Conservation (phyloP, 1,140 invertebrate genomes). For the Drosophila navojoa region DNA sequence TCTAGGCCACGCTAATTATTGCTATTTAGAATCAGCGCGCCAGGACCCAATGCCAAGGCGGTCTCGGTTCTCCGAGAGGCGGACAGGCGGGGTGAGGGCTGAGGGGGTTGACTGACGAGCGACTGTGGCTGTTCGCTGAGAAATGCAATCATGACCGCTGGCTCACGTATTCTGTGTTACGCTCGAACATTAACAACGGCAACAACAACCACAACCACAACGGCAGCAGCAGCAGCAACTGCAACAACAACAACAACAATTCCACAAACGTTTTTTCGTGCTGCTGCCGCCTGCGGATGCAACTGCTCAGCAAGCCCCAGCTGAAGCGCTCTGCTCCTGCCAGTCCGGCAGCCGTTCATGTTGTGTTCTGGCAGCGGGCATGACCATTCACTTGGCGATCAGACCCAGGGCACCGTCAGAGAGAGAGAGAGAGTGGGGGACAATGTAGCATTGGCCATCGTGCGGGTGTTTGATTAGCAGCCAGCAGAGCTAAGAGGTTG, state of each 20-base stretch:
- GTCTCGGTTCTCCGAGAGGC: neutral
- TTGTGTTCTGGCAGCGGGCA: conserved; percentile 57
- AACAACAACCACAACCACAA: conserved; percentile 47
- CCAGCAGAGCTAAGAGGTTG: conserved; percentile 20
- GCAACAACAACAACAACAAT: conserved; percentile 48
- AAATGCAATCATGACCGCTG: conserved; percentile 78
- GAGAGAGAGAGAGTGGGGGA: neutral
- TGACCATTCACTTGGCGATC: conserved; percentile 58
- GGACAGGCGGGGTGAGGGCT: neutral
- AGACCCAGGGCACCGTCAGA: conserved; percentile 8
- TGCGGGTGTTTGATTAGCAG: conserved; percentile 76
- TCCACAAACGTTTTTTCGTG: conserved; percentile 79
- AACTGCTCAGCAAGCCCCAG: conserved; percentile 17
- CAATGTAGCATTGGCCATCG: conserved; percentile 52
- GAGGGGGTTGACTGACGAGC: conserved; percentile 30
- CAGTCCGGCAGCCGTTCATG: conserved; percentile 47
- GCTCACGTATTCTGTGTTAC: conserved; percentile 82
- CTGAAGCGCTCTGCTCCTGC: conserved; percentile 7
- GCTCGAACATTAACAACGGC: conserved; percentile 76
- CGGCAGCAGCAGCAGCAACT: conserved; percentile 37
- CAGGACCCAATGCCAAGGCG: conserved; percentile 38
- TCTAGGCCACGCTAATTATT: conserved; percentile 82
- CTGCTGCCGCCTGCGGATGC: conserved; percentile 46
- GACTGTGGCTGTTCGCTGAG: conserved; percentile 48
- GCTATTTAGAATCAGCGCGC: conserved; percentile 73